A percentile compares a stretch with the other conserved stretches of the same genome.
phyloP scores from a whole-genome alignment of 1,140 invertebrate species.

The Drosophila nikananu region DNA sequence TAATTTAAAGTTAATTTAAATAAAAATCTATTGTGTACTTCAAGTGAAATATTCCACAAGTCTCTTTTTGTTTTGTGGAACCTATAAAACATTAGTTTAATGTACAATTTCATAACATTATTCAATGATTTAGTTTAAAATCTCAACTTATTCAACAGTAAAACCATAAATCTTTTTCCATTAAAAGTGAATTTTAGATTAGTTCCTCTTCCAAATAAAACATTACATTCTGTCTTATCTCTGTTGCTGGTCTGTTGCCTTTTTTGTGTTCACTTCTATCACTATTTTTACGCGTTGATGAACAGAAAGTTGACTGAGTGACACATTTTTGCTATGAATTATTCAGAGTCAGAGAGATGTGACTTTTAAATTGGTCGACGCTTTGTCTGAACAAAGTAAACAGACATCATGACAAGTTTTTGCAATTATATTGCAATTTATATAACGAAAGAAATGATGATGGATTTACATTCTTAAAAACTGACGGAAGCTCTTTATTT shows the following conservation, averaged over 20 bases:
- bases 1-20: background rate
- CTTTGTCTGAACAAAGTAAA: conserved; percentile 12
- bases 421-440: conserved; percentile 1
- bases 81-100: too few relatives aligned
- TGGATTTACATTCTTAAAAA: background rate
- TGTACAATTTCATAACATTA: too few relatives aligned
- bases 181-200: background rate
- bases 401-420: conserved; percentile 3
- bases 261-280: conserved; percentile 1
- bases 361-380: conserved; percentile 25
- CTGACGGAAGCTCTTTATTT: background rate
- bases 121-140: too few relatives aligned
- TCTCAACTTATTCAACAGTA: background rate
- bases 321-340: conserved; percentile 27
- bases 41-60: too few relatives aligned
- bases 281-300: conserved; percentile 17
- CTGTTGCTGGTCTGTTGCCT: background rate
- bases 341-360: conserved; percentile 16
- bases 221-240: background rate
- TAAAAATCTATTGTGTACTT: too few relatives aligned
- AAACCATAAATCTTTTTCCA: background rate
- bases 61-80: too few relatives aligned
- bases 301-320: conserved; percentile 20
- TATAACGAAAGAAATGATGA: background rate
- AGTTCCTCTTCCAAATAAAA: background rate